phyloP scores from a whole-genome alignment of 2,797 vertebrate genomes.

The Sarcoramphus papa region DNA sequence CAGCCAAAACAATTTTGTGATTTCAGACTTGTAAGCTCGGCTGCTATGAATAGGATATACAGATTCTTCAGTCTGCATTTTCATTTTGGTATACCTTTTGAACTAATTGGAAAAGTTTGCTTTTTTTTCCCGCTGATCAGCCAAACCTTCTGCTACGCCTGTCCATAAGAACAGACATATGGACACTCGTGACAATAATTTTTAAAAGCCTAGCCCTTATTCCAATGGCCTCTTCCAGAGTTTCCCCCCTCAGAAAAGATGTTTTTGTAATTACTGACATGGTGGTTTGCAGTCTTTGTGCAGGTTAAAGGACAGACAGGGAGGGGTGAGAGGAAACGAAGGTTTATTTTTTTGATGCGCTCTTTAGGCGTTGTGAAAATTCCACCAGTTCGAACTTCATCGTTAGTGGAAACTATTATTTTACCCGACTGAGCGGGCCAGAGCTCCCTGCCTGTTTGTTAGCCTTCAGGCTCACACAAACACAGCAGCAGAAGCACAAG shows the following conservation, averaged over 20 bases:
- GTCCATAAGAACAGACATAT: neutral
- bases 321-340: conserved; percentile 7
- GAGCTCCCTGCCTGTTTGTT: conserved; percentile 55
- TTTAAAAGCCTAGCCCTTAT: neutral
- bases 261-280: neutral
- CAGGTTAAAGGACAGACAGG: conserved; percentile 31
- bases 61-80: neutral
- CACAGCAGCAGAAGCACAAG: conserved; percentile 48
- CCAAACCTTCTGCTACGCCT: neutral
- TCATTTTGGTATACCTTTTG: neutral
- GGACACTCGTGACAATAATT: neutral
- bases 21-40: neutral
- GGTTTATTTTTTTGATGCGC: conserved; percentile 22
- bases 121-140: fast-evolving
- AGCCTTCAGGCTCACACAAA: conserved; percentile 59
- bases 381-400: neutral
- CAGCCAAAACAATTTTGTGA: neutral
- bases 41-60: neutral
- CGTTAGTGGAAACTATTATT: conserved; percentile 54
- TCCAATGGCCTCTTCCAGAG: neutral
- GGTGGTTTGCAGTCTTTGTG: neutral
- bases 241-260: neutral
- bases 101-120: neutral
- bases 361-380: conserved; percentile 7
- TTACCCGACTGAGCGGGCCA: neutral